Conservation (phyloP, 2,113 vertebrate genomes). For the Desmodus rotundus region DNA sequence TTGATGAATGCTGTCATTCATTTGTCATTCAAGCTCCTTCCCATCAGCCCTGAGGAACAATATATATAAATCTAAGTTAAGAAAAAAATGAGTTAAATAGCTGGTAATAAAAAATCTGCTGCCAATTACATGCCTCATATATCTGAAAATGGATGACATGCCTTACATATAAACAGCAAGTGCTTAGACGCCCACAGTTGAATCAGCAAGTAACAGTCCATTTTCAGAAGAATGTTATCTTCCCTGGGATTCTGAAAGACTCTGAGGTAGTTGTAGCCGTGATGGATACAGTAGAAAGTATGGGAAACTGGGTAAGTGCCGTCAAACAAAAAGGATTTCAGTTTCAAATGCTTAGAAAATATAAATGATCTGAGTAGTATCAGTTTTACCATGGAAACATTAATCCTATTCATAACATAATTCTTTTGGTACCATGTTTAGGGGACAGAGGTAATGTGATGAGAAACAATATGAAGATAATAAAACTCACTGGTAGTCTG, state of each 20-base stretch:
- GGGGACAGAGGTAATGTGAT: neutral
- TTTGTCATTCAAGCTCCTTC: constrained; percentile 26
- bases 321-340: neutral
- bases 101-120: constrained; percentile 32
- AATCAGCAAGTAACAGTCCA: constrained; percentile 20
- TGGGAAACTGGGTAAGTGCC: neutral
- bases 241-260: neutral
- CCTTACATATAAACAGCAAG: constrained; percentile 50
- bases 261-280: neutral
- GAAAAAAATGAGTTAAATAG: constrained; percentile 32
- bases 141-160: constrained; percentile 54
- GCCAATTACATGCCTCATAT: constrained; percentile 65
- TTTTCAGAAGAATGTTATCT: neutral
- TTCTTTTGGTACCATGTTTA: neutral
- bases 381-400: neutral
- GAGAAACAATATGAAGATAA: neutral
- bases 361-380: neutral
- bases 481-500: neutral
- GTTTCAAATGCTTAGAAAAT: neutral
- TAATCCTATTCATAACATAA: neutral
- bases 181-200: constrained; percentile 41
- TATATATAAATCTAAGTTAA: constrained; percentile 33
- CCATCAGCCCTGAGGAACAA: neutral
- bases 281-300: neutral
- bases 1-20: neutral